phyloP scores from a whole-genome alignment of 2,888 invertebrate genomes.

The Eledone cirrhosa region DNA sequence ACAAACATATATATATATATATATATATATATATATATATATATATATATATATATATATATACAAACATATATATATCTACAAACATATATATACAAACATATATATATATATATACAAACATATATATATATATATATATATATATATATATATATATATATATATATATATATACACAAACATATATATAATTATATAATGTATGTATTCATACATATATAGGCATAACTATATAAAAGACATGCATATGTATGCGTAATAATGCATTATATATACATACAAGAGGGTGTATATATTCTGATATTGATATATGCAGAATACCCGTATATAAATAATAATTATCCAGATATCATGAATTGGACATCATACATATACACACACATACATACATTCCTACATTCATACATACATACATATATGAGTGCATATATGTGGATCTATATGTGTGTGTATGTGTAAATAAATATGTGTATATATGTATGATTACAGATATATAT shows the following conservation, averaged over 20 bases:
- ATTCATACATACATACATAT: too few relatives aligned
- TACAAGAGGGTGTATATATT: too few relatives aligned
- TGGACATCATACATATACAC: too few relatives aligned
- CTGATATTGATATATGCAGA: too few relatives aligned
- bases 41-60: not conserved
- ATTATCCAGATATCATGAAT: too few relatives aligned
- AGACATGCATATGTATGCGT: not conserved
- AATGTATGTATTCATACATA: not conserved
- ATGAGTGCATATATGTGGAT: too few relatives aligned
- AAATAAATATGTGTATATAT: too few relatives aligned
- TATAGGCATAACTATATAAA: not conserved
- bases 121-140: not conserved
- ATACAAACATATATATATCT: not conserved
- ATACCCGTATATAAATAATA: too few relatives aligned
- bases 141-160: slow-evolving; percentile 21
- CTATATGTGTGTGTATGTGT: too few relatives aligned
- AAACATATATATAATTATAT: too few relatives aligned
- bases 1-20: not conserved
- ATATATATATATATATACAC: not conserved
- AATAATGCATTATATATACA: not conserved
- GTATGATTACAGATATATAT: too few relatives aligned
- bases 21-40: not conserved
- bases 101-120: not conserved
- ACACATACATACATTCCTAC: too few relatives aligned
- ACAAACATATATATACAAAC: not conserved